Evolutionary conservation across 64 coral and sea anemone genomes (phyloP).

Genomic region (Astreopora myriophthalma): DNA sequence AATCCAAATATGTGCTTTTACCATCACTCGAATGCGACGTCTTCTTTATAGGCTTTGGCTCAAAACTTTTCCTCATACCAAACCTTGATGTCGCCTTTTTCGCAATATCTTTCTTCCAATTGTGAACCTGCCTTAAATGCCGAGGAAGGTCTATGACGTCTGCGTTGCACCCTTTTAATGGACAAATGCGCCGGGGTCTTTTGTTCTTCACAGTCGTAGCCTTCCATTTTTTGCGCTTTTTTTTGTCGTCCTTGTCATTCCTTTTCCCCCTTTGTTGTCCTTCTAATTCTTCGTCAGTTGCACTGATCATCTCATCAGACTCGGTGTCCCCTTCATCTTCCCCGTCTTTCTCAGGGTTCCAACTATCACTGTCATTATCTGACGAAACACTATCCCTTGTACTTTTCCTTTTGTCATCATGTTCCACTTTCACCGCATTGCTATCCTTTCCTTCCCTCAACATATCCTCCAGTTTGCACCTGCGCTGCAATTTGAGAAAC

Average conservation of each 20-base stretch:
- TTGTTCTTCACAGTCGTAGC: background rate
- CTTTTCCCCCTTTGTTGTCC: background rate
- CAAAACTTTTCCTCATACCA: constrained; percentile 56
- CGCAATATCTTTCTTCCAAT: constrained; percentile 10
- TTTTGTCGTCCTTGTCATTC: background rate
- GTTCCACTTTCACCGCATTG: background rate
- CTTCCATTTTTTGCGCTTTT: background rate
- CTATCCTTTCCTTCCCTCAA: background rate
- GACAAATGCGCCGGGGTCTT: background rate
- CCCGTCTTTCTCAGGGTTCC: background rate
- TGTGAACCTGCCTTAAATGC: constrained; percentile 30
- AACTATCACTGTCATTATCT: background rate
- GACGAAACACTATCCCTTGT: background rate
- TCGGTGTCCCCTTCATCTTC: background rate
- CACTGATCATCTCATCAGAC: background rate
- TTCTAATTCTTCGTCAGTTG: background rate
- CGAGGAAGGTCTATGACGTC: constrained; percentile 40
- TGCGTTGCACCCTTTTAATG: background rate
- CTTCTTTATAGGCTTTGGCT: background rate
- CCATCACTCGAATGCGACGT: background rate
- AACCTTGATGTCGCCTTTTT: constrained; percentile 31
- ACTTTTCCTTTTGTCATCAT: background rate
- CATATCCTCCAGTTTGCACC: background rate
- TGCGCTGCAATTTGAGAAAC: background rate
- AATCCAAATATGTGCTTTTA: background rate